phyloP scores from a whole-genome alignment of 2,888 invertebrate species.

The Drosophila mimica region DNA sequence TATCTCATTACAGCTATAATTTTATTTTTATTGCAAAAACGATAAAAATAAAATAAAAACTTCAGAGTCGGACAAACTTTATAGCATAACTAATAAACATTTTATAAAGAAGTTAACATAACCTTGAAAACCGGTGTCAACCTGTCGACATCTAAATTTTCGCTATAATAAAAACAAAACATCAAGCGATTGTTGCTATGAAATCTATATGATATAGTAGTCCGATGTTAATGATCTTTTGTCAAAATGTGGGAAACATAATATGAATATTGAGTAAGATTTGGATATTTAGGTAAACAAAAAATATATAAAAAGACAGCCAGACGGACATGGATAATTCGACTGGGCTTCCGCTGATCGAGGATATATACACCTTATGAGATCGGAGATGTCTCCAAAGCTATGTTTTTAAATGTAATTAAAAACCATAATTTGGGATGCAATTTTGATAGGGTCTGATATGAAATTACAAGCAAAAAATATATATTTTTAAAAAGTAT shows the following conservation, averaged over 20 bases:
- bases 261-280: background rate
- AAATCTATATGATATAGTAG: background rate
- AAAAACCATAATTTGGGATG: no score
- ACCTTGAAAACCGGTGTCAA: background rate
- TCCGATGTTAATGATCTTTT: background rate
- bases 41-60: background rate
- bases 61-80: background rate
- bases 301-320: background rate
- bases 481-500: background rate
- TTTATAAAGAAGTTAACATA: background rate
- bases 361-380: background rate
- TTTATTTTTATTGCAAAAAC: background rate
- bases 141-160: background rate
- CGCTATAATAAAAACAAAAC: background rate
- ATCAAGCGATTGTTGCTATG: background rate
- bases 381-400: background rate
- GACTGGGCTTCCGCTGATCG: background rate
- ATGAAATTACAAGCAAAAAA: background rate
- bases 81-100: background rate
- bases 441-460: no score
- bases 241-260: background rate
- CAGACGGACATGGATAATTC: no score
- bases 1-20: background rate
- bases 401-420: no score
- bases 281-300: background rate